Evolutionary conservation across 2,797 vertebrate genomes (phyloP).

Genomic region (Alfaro cultratus): DNA sequence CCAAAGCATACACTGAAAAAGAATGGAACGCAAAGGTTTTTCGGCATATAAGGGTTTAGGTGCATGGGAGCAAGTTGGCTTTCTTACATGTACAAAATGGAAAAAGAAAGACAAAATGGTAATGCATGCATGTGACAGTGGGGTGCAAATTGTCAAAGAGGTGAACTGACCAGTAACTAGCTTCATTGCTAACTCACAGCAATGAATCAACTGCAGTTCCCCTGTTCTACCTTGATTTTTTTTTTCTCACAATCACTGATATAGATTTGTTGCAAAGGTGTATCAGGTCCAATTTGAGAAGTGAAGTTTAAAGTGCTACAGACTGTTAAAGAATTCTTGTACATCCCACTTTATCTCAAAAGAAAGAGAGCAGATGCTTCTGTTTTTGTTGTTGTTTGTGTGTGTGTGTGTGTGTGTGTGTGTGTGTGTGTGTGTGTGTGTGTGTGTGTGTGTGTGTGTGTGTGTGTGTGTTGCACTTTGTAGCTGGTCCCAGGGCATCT

Average conservation of each 20-base stretch:
- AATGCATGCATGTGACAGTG: not conserved
- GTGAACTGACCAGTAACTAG: not conserved
- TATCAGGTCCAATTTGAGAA: not conserved
- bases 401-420: not conserved
- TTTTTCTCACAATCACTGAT: not conserved
- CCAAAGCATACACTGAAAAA: too few species aligned
- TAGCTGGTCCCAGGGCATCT: constrained; percentile 9
- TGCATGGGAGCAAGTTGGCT: not conserved
- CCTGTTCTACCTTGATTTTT: not conserved
- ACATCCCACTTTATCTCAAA: constrained; percentile 1
- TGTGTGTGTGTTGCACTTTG: not conserved
- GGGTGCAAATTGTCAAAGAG: not conserved
- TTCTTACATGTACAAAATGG: not conserved
- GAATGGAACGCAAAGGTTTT: too few species aligned
- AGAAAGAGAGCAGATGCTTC: not conserved
- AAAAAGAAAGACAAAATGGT: not conserved
- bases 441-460: not conserved
- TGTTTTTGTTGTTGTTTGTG: not conserved
- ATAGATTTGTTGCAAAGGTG: not conserved
- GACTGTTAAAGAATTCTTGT: not conserved
- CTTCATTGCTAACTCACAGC: not conserved
- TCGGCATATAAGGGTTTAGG: not conserved
- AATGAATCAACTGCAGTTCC: not conserved
- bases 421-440: too few species aligned
- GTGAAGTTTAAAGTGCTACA: not conserved